Evolutionary conservation across 37 sponge, comb jelly and placozoan genomes (phyloP).

Genomic region (Tethya wilhelma): DNA sequence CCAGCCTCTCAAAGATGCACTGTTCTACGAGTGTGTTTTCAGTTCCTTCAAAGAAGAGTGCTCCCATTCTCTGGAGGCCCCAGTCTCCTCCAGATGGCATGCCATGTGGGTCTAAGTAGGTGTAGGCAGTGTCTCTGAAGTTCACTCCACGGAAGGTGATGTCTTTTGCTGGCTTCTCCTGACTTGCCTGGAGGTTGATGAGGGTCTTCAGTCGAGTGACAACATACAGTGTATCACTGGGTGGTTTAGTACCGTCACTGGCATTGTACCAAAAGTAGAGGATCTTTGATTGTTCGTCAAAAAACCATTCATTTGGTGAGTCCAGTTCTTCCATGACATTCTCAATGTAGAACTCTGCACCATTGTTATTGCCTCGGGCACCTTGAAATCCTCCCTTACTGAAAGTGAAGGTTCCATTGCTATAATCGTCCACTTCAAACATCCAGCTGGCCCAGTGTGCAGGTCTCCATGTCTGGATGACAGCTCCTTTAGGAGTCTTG

Average conservation of each 20-base stretch:
- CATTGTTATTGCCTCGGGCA: conserved; percentile 60
- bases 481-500: conserved; percentile 52
- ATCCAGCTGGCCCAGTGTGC: conserved; percentile 77
- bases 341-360: conserved; percentile 64
- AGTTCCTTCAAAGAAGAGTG: conserved; percentile 67
- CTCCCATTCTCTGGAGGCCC: conserved; percentile 53
- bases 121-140: conserved; percentile 61
- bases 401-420: conserved; percentile 35
- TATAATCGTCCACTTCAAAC: conserved; percentile 53
- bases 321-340: conserved; percentile 67
- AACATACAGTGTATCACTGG: conserved; percentile 32
- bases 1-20: conserved; percentile 52
- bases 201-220: conserved; percentile 33
- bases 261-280: conserved; percentile 58
- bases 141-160: conserved; percentile 40
- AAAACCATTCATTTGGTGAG: conserved; percentile 78
- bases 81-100: conserved; percentile 78
- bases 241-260: conserved; percentile 31
- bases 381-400: conserved; percentile 74
- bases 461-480: conserved; percentile 68
- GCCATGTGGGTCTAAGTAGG: conserved; percentile 61
- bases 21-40: conserved; percentile 12
- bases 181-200: conserved; percentile 27
- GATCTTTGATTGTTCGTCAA: conserved; percentile 19
- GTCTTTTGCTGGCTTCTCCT: conserved; percentile 22